phyloP scores from a whole-genome alignment of 2,888 invertebrate species.

The Dysmachus trigonus region DNA sequence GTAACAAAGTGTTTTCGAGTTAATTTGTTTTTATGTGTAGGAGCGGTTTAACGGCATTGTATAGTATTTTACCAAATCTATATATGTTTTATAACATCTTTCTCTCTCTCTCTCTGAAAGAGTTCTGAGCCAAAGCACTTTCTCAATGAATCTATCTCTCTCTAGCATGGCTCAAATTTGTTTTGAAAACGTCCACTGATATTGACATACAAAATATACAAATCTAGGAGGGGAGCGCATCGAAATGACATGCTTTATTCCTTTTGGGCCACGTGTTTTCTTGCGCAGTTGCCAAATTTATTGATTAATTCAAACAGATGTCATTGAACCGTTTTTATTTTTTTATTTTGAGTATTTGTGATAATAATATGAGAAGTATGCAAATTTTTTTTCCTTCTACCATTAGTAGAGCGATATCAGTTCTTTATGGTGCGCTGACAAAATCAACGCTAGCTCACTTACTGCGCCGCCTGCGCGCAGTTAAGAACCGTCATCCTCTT shows the following conservation, averaged over 20 bases:
- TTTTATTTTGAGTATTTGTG: slow-evolving; percentile 16
- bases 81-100: neutral
- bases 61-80: too few relatives aligned
- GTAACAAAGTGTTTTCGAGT: neutral
- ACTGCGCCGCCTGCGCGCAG: neutral
- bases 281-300: slow-evolving; percentile 51
- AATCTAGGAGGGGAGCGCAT: neutral
- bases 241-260: slow-evolving; percentile 10
- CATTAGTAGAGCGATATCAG: neutral
- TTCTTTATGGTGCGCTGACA: neutral
- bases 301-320: slow-evolving; percentile 38
- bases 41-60: neutral
- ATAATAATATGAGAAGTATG: neutral
- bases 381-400: neutral
- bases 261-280: slow-evolving; percentile 50
- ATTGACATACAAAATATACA: neutral
- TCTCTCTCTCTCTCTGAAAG: neutral
- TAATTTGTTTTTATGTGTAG: neutral
- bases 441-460: neutral
- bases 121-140: neutral
- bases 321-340: slow-evolving; percentile 27
- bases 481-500: neutral
- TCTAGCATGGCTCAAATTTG: neutral
- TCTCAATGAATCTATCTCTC: neutral
- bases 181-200: neutral